These are phyloP conservation scores for Epinephelus awoara DNA, from an alignment of 2,797 vertebrate species.

Conservation along the genomic window DNA sequence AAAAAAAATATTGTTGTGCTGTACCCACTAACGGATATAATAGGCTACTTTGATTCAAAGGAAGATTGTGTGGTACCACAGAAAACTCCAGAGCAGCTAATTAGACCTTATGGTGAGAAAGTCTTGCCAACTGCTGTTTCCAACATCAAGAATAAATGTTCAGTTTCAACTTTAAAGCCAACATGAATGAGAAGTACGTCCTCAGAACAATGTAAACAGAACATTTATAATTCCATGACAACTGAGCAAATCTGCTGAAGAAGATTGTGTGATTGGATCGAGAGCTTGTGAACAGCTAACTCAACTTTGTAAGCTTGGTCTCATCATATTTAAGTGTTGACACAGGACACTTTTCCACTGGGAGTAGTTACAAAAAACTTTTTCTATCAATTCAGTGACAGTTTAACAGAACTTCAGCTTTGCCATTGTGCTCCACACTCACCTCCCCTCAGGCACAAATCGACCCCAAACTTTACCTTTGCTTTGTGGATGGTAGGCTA, in stretches of 20 bases:
- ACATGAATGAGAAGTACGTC: no score
- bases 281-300: background rate
- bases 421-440: background rate
- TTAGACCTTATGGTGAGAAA: background rate
- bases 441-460: slow-evolving; percentile 15
- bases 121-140: no score
- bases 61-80: background rate
- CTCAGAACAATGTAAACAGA: background rate
- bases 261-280: background rate
- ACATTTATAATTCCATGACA: background rate
- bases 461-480: background rate
- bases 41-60: background rate
- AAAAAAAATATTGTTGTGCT: background rate
- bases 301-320: no score
- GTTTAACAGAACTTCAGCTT: background rate
- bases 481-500: background rate
- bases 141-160: no score
- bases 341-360: background rate
- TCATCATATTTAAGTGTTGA: background rate
- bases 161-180: no score
- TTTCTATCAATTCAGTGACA: background rate
- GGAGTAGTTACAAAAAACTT: background rate
- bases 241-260: background rate
- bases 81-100: background rate
- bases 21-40: background rate